Conservation (phyloP, 2,113 vertebrate genomes). For the Trematocara nigrifrons region DNA sequence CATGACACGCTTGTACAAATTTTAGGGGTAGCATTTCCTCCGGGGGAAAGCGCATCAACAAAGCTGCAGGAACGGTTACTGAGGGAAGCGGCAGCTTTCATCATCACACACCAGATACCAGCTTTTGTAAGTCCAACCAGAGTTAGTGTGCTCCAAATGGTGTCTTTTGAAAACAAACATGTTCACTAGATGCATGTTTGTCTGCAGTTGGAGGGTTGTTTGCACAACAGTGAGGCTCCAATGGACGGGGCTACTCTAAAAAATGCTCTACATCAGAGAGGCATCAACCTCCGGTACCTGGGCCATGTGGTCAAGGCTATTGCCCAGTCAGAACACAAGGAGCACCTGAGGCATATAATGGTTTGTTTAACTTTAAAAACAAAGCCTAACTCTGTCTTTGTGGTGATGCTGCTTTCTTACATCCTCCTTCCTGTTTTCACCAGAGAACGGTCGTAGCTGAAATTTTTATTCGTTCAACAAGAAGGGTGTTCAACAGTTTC, state of each 20-base stretch:
- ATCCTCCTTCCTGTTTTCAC: not conserved
- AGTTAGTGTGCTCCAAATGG: not conserved
- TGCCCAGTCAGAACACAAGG: slow-evolving; percentile 63
- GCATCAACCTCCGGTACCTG: slow-evolving; percentile 79
- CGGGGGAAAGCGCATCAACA: slow-evolving; percentile 41
- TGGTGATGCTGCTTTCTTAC: not conserved
- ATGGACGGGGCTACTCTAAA: slow-evolving; percentile 75
- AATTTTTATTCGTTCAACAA: slow-evolving; percentile 72
- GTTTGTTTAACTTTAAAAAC: slow-evolving; percentile 34
- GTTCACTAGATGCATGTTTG: not conserved
- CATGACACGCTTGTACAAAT: not conserved
- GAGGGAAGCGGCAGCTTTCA: slow-evolving; percentile 73
- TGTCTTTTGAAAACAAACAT: not conserved
- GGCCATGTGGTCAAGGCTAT: slow-evolving; percentile 67
- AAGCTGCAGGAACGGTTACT: slow-evolving; percentile 71
- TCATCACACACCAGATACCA: slow-evolving; percentile 74
- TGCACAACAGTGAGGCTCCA: slow-evolving; percentile 60
- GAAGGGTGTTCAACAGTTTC: slow-evolving; percentile 71
- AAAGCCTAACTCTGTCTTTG: not conserved
- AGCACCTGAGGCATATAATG: slow-evolving; percentile 70
- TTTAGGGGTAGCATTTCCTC: slow-evolving; percentile 71
- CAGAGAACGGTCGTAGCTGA: slow-evolving; percentile 70
- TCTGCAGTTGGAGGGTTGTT: slow-evolving; percentile 68
- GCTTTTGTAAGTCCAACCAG: slow-evolving; percentile 68
- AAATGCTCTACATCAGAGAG: slow-evolving; percentile 67